Evolutionary conservation across 2,113 vertebrate species (phyloP), one percentile per base, ranked within the genome.

Genomic region (Calonectris borealis): DNA sequence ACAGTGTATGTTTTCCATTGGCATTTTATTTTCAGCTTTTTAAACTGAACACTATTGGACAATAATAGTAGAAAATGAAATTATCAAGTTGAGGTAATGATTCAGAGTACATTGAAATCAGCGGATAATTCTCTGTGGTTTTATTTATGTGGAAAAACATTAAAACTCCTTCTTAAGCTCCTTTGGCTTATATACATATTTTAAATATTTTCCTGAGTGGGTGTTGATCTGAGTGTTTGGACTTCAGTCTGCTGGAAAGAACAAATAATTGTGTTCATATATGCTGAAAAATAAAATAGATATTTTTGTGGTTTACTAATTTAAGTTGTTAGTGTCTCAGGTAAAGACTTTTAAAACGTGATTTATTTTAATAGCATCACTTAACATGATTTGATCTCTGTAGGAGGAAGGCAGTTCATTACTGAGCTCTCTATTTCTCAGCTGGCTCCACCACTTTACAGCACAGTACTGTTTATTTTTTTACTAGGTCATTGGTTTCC

Each of bases 371-470:
- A 84, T 70, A 91, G 19, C 78, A 71, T 75, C 64, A 77, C 86
- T 97, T 93, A 91, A 93, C 64, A 52, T 93, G 82, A 94, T 96
- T 96, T 96, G 91, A 61, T 94, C 85, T 84, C 89, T 89, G 54
- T 87, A 92, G 93, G 91, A 90, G n/a, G 54, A 97, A 90, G 72
- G 69, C 71, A 96, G 88, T 92, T 96, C 65, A 85, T 89, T 91
- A 94, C 38, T 75, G 57, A 96, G 52, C 58, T 95, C 52, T 87
- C 42, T 64, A 62, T 72, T 93, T 96, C 75, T 66, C 94, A 92
- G 42, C 92, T 94, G 80, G 82, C 65, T 96, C 71, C 76, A 55
- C 51, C 46, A 73, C 86, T 90, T 76, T 48, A 15, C 49, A 82
- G 26, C 40, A 71, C 42, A 94, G 78, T 71, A 27, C 25, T 90